These are phyloP conservation scores for Hemithea aestivaria DNA, from an alignment of 2,888 invertebrate genomes.

Conservation along the genomic window DNA sequence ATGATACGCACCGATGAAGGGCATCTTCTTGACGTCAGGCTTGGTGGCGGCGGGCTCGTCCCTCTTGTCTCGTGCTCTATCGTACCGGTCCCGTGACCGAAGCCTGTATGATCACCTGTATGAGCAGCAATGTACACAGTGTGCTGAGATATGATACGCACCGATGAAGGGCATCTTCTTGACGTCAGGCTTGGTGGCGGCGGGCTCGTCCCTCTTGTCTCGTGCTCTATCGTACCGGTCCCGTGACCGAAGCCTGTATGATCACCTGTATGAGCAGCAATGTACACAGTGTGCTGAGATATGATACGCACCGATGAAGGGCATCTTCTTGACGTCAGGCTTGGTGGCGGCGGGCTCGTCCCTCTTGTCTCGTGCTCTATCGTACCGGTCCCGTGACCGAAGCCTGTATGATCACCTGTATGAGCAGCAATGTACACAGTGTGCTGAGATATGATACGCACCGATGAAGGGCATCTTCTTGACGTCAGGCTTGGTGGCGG, in stretches of 20 bases:
- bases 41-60: conserved; percentile 31
- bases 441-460: no score
- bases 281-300: no score
- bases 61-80: conserved; percentile 19
- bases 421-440: no score
- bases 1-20: conserved; percentile 86
- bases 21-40: conserved; percentile 83
- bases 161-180: conserved; percentile 92
- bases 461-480: conserved; percentile 92
- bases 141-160: no score
- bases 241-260: not conserved
- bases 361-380: conserved; percentile 19
- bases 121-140: no score
- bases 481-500: conserved; percentile 61
- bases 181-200: conserved; percentile 61
- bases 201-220: conserved; percentile 14
- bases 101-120: no score
- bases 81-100: conserved; percentile 13
- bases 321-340: conserved; percentile 83
- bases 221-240: conserved; percentile 19
- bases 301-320: conserved; percentile 86
- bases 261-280: no score
- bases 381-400: conserved; percentile 13
- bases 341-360: conserved; percentile 31
- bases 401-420: no score